Percentiles rank a stretch among this genome's conserved stretches.
Conservation (phyloP, 2,113 vertebrate species). For the Leptobrachium leishanense region DNA sequence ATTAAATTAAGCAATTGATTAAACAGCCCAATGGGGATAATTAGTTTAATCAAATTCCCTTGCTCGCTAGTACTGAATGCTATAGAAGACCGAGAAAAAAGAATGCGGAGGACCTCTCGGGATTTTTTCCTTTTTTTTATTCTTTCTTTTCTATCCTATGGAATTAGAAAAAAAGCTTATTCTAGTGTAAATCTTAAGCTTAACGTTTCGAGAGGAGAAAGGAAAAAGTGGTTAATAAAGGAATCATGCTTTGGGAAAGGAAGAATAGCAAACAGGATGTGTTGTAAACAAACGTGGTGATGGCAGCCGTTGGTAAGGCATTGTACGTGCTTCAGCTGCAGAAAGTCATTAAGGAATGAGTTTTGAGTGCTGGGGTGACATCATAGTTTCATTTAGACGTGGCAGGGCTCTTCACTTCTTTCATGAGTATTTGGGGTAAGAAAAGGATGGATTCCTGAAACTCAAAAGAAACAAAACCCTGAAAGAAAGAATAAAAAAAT, state of each 20-base stretch:
- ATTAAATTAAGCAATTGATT: slow-evolving; percentile 68
- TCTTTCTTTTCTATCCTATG: slow-evolving; percentile 65
- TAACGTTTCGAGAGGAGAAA: slow-evolving; percentile 65
- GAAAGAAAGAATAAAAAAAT: neutral
- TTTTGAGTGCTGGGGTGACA: slow-evolving; percentile 72
- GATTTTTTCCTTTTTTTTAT: slow-evolving; percentile 46
- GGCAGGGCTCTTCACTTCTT: neutral
- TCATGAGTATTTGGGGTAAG: fast-evolving
- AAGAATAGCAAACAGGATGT: slow-evolving; percentile 75
- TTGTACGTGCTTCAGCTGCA: slow-evolving; percentile 46
- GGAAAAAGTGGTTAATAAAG: slow-evolving; percentile 73
- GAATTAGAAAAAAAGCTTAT: slow-evolving; percentile 85
- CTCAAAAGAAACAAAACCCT: neutral
- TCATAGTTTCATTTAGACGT: slow-evolving; percentile 61
- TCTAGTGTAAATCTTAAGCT: slow-evolving; percentile 71
- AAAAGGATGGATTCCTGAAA: neutral
- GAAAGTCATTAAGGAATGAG: slow-evolving; percentile 47
- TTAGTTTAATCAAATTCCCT: slow-evolving; percentile 84
- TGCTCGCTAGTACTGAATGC: slow-evolving; percentile 67
- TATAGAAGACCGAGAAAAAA: slow-evolving; percentile 76
- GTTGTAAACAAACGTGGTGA: slow-evolving; percentile 76
- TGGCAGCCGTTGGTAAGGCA: slow-evolving; percentile 57
- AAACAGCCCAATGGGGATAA: slow-evolving; percentile 78
- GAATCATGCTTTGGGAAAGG: slow-evolving; percentile 67
- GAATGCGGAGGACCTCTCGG: slow-evolving; percentile 81